These are phyloP conservation scores for Halichoerus grypus DNA, from an alignment of 2,113 vertebrate species.

Conservation along the genomic window DNA sequence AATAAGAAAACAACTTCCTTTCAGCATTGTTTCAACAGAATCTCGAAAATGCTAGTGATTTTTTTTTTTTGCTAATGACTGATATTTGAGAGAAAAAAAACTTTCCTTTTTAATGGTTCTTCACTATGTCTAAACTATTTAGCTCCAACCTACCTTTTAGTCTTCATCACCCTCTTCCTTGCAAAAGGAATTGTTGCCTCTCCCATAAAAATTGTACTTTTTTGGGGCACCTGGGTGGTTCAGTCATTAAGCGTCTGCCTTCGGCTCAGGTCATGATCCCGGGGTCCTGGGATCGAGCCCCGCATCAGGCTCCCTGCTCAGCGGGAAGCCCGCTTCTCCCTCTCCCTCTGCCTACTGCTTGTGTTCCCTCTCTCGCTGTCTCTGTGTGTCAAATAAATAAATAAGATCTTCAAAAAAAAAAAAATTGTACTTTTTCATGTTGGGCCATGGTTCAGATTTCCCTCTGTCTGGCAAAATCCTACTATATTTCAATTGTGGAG, in stretches of 20 bases:
- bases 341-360: too few species aligned
- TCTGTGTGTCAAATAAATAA: too few species aligned
- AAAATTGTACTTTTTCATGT: background rate
- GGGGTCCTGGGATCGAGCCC: too few species aligned
- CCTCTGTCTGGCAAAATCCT: conserved; percentile 4
- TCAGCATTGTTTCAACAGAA: background rate
- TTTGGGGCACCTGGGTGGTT: background rate
- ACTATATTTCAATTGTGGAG: background rate
- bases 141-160: background rate
- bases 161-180: background rate
- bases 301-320: too few species aligned
- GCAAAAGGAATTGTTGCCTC: background rate
- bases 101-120: background rate
- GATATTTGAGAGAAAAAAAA: background rate
- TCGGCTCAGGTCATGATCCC: too few species aligned
- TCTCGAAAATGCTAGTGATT: background rate
- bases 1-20: conserved; percentile 54
- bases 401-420: background rate
- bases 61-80: background rate
- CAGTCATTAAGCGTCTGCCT: too few species aligned
- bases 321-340: too few species aligned
- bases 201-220: background rate
- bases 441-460: background rate
- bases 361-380: too few species aligned
- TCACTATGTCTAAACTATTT: background rate